Evolutionary conservation across 2,113 vertebrate genomes (phyloP).

Genomic region (Mormoops blainvillei): DNA sequence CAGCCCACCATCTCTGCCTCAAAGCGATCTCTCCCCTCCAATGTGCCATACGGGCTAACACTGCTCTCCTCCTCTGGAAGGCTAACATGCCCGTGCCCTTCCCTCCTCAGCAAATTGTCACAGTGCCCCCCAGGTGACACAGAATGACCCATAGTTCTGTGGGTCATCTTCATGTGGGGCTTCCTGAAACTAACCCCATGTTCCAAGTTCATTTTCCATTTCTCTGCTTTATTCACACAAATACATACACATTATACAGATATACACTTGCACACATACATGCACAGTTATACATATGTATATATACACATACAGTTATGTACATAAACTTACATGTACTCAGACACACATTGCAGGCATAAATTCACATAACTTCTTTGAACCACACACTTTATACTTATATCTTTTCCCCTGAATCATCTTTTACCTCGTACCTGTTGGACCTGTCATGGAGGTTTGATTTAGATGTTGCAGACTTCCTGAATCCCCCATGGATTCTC

Average conservation of each 20-base stretch:
- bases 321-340: background rate
- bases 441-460: background rate
- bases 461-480: background rate
- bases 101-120: background rate
- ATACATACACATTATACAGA: background rate
- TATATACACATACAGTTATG: background rate
- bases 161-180: background rate
- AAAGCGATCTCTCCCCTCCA: background rate
- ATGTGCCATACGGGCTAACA: background rate
- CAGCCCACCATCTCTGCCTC: background rate
- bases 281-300: background rate
- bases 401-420: background rate
- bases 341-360: background rate
- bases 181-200: background rate
- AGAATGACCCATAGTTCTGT: background rate
- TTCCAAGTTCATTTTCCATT: background rate
- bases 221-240: background rate
- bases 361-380: background rate
- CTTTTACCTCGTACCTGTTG: background rate
- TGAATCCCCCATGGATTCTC: background rate
- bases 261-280: background rate
- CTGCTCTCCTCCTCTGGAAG: background rate
- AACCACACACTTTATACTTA: background rate
- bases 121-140: background rate
- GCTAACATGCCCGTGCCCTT: background rate